Percentiles rank a stretch among this genome's conserved stretches.
These are phyloP conservation scores for Vulpes ferrilata DNA, from an alignment of 2,113 vertebrate genomes.

Conservation along the genomic window DNA sequence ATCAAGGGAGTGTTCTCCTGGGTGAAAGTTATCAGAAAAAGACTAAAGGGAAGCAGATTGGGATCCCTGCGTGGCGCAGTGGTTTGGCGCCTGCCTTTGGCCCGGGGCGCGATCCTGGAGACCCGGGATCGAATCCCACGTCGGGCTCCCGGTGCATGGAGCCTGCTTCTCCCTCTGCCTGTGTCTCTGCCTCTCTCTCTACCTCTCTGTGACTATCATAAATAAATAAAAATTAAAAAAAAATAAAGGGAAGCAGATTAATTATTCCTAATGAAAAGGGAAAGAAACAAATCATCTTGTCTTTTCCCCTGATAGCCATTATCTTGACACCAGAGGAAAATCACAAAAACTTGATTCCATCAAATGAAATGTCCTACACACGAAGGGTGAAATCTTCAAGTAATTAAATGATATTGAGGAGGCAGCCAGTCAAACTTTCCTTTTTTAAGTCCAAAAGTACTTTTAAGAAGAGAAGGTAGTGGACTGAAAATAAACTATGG, in stretches of 20 bases:
- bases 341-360: constrained; percentile 13
- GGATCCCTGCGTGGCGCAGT: too few relatives aligned
- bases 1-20: not conserved
- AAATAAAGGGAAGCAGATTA: not conserved
- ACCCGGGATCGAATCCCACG: too few relatives aligned
- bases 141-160: too few relatives aligned
- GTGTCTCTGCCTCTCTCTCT: too few relatives aligned
- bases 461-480: not conserved
- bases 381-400: not conserved
- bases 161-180: too few relatives aligned
- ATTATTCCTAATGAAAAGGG: constrained; percentile 31
- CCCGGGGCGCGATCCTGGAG: too few relatives aligned
- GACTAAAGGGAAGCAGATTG: not conserved
- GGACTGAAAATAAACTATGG: not conserved
- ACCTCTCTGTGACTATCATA: too few relatives aligned
- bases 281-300: constrained; percentile 1
- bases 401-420: not conserved
- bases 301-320: not conserved
- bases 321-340: not conserved
- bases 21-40: constrained; percentile 36
- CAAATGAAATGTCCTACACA: not conserved
- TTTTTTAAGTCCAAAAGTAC: not conserved
- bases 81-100: too few relatives aligned
- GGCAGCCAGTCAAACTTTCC: not conserved
- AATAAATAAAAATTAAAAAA: too few relatives aligned